Percentiles rank a stretch among this genome's conserved stretches.
These are phyloP conservation scores for Drosophila kikkawai DNA, from an alignment of 1,140 invertebrate genomes.

Conservation along the genomic window DNA sequence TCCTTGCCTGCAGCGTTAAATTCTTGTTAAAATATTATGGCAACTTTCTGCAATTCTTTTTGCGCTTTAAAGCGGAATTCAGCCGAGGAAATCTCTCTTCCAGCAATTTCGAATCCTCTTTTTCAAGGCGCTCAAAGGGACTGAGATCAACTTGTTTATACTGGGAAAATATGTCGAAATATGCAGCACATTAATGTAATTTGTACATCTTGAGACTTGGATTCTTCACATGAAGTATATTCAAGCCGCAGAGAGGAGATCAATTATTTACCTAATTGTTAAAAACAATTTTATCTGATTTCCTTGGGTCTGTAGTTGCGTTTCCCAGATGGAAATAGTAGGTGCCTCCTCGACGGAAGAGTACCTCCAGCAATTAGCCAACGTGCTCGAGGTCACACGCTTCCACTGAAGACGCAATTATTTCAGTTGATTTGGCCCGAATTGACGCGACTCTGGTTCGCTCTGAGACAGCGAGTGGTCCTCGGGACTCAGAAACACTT, in stretches of 20 bases:
- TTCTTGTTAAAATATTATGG: conserved; percentile 77
- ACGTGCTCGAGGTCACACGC: not conserved
- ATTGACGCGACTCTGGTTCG: conserved; percentile 29
- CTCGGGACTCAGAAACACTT: conserved; percentile 23
- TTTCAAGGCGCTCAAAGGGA: not conserved
- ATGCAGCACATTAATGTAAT: not conserved
- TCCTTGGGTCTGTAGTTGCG: not conserved
- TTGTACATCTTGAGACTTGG: not conserved
- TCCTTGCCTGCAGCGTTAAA: conserved; percentile 75
- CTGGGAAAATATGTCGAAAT: too few relatives aligned
- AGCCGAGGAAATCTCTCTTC: conserved; percentile 14
- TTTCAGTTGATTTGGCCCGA: conserved; percentile 24
- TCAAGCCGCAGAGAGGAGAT: not conserved
- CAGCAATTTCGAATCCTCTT: not conserved
- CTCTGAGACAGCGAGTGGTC: conserved; percentile 17
- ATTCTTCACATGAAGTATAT: not conserved
- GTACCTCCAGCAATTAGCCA: not conserved
- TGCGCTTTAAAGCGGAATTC: conserved; percentile 44
- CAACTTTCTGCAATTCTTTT: conserved; percentile 57
- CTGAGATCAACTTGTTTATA: conserved; percentile 16
- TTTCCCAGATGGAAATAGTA: not conserved
- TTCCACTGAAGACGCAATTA: conserved; percentile 26
- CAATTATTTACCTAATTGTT: not conserved
- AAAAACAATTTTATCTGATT: not conserved
- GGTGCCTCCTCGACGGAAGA: not conserved